Evolutionary conservation across 2,113 vertebrate species (phyloP).

Genomic region (Murina feae): DNA sequence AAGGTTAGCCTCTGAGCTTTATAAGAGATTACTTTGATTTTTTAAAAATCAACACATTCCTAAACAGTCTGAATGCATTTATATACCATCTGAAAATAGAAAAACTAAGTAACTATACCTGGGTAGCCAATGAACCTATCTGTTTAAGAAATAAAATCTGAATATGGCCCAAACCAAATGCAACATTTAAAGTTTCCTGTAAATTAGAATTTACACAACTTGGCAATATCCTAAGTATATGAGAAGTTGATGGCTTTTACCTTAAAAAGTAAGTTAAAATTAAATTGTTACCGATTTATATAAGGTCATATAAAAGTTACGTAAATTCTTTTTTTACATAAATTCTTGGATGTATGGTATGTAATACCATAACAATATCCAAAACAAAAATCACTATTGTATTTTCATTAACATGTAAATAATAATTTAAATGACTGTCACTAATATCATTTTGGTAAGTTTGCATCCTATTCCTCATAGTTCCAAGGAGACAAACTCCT

Average conservation of each 20-base stretch:
- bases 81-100: slow-evolving; percentile 36
- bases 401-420: background rate
- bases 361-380: background rate
- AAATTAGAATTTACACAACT: slow-evolving; percentile 26
- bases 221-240: background rate
- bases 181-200: background rate
- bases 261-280: slow-evolving; percentile 37
- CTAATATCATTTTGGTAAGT: background rate
- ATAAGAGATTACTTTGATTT: slow-evolving; percentile 1
- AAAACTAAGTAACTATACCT: slow-evolving; percentile 37
- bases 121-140: background rate
- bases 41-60: background rate
- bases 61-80: background rate
- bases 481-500: background rate
- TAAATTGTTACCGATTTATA: slow-evolving; percentile 27
- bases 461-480: background rate
- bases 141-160: slow-evolving; percentile 23
- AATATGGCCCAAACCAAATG: background rate
- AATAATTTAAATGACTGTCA: slow-evolving; percentile 11
- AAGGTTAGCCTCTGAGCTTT: background rate
- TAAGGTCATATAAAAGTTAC: slow-evolving; percentile 20
- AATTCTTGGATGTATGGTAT: background rate
- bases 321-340: background rate
- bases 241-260: slow-evolving; percentile 9
- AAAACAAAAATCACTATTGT: background rate